Evolutionary conservation across 2,797 vertebrate species (phyloP).

Genomic region (Melanotaenia boesemani): DNA sequence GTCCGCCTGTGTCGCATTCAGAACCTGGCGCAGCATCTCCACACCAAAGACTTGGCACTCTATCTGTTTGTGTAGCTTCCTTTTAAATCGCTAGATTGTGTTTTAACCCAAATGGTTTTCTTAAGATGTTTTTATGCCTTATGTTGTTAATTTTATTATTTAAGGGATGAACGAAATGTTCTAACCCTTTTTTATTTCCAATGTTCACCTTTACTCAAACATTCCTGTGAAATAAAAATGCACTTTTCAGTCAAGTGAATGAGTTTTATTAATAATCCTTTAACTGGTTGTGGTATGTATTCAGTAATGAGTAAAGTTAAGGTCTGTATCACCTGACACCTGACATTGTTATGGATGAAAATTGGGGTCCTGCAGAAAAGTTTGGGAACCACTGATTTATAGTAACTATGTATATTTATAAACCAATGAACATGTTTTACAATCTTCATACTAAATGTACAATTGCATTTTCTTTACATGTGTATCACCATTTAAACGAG

Average conservation of each 20-base stretch:
- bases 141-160: background rate
- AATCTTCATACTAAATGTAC: no score
- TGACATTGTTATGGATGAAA: no score
- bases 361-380: no score
- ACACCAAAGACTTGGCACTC: constrained; percentile 82
- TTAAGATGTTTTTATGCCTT: no score
- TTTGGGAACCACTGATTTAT: no score
- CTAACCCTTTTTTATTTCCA: no score
- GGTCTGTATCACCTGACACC: no score
- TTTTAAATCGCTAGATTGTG: constrained; percentile 16
- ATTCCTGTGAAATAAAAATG: constrained; percentile 51
- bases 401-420: no score
- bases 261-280: background rate
- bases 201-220: constrained; percentile 1
- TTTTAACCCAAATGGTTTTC: no score
- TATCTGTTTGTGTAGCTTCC: constrained; percentile 79
- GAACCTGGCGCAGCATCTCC: constrained; percentile 85
- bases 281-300: background rate
- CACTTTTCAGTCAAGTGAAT: background rate
- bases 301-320: background rate
- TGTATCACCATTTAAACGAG: no score
- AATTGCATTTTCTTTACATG: no score
- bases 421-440: no score
- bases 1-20: constrained; percentile 82
- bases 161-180: constrained; percentile 12